Percentiles rank a stretch among this genome's conserved stretches.
Evolutionary conservation across 2,113 vertebrate species (phyloP).

Genomic region (Oryzias woworae): DNA sequence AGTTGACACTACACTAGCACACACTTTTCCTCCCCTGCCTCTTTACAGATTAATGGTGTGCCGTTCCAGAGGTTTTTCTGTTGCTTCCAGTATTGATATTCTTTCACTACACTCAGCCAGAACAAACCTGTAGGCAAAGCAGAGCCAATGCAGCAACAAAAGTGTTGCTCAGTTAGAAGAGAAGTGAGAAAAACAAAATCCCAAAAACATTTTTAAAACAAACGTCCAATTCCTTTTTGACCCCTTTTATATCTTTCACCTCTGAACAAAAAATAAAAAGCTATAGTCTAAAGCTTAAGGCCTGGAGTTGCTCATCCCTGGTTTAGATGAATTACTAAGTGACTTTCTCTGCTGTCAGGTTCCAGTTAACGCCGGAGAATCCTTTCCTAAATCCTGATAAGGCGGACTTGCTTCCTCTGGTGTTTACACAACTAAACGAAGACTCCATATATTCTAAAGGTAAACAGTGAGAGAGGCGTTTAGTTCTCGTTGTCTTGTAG

Average conservation of each 20-base stretch:
- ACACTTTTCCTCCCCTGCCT: conserved; percentile 47
- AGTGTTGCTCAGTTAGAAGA: conserved; percentile 19
- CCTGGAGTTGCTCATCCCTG: background rate
- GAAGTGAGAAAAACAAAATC: background rate
- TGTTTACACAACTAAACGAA: conserved; percentile 8
- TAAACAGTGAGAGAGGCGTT: conserved; percentile 7
- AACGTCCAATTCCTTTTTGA: no score
- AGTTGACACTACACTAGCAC: conserved; percentile 27
- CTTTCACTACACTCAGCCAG: conserved; percentile 47
- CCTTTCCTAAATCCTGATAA: conserved; percentile 33
- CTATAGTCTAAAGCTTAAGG: conserved; percentile 9
- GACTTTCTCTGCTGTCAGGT: conserved; percentile 23
- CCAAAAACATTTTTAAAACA: no score
- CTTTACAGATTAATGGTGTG: conserved; percentile 50
- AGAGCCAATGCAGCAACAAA: no score
- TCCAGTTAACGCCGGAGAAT: conserved; percentile 25
- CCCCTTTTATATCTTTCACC: no score
- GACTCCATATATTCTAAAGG: background rate
- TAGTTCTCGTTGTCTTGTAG: conserved; percentile 11
- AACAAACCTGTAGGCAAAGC: conserved; percentile 27
- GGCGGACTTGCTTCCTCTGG: conserved; percentile 1
- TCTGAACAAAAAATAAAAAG: conserved; percentile 4
- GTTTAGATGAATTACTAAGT: conserved; percentile 49
- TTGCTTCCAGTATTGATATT: conserved; percentile 54
- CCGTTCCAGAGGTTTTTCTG: conserved; percentile 54